phyloP scores from a whole-genome alignment of 2,113 vertebrate genomes.

The Clarias gariepinus region DNA sequence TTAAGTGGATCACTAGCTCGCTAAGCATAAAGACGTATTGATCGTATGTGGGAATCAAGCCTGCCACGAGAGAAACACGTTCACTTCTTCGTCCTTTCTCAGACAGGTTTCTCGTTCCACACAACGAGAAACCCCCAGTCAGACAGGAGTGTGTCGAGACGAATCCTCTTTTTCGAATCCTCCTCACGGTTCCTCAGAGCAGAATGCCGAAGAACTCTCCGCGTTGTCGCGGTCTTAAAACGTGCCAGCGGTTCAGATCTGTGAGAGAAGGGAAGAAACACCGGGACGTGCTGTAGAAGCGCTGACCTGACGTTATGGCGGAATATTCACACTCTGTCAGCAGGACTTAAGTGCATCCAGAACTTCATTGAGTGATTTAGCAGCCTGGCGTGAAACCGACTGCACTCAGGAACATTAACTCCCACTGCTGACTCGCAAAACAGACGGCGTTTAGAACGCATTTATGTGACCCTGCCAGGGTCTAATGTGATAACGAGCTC shows the following conservation, averaged over 20 bases:
- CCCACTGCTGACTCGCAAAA: neutral
- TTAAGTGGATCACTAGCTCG: slow-evolving; percentile 37
- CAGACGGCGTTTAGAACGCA: neutral
- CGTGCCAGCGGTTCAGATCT: neutral
- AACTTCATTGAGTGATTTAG: slow-evolving; percentile 34
- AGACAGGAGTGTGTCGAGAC: neutral
- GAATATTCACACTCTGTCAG: slow-evolving; percentile 12
- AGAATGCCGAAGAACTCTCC: neutral
- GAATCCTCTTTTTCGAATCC: too few species aligned
- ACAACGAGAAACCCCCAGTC: slow-evolving; percentile 8
- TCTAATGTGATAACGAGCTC: neutral
- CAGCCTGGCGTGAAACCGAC: too few species aligned
- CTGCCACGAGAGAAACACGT: neutral
- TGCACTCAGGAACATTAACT: neutral
- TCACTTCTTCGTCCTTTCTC: neutral
- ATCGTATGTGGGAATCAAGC: neutral
- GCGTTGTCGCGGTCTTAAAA: too few species aligned
- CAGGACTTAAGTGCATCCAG: neutral
- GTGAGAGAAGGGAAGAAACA: neutral
- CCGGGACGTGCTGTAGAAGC: neutral
- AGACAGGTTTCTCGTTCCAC: neutral
- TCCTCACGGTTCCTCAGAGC: neutral
- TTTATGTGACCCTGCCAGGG: neutral
- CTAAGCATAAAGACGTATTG: neutral
- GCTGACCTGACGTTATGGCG: neutral